phyloP scores from a whole-genome alignment of 2,113 vertebrate species.

The Eulacestoma nigropectus region DNA sequence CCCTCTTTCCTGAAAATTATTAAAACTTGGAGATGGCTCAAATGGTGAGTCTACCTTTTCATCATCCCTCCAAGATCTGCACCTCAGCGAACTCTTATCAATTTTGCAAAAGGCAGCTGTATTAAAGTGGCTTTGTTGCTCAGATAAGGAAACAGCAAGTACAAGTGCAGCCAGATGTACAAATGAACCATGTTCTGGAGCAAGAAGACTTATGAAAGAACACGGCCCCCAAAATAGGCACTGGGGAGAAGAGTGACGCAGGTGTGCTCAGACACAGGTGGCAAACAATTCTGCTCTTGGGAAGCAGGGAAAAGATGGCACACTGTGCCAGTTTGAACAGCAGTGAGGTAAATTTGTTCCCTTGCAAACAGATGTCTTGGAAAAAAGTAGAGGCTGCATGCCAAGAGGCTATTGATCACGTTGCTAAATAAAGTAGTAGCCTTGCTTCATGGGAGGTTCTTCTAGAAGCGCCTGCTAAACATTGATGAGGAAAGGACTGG shows the following conservation, averaged over 20 bases:
- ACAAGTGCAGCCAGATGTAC: background rate
- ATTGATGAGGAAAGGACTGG: background rate
- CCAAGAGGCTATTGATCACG: background rate
- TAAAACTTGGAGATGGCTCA: background rate
- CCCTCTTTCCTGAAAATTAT: background rate
- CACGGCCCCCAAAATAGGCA: rapidly evolving
- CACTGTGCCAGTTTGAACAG: background rate
- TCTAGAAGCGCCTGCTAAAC: background rate
- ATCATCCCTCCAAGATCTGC: background rate
- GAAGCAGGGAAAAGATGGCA: background rate
- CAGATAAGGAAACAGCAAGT: background rate
- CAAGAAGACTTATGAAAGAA: background rate
- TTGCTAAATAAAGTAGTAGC: background rate
- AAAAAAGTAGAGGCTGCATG: background rate
- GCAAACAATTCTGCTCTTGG: background rate
- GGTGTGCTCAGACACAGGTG: background rate
- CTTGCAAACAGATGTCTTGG: background rate
- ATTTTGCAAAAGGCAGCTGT: background rate
- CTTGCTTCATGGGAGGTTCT: background rate
- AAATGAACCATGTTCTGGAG: background rate
- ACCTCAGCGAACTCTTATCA: background rate
- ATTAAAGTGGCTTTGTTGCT: background rate
- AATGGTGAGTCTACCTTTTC: background rate
- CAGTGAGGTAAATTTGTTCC: background rate
- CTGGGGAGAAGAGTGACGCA: rapidly evolving